Evolutionary conservation across 2,113 vertebrate genomes (phyloP), one percentile per base, ranked within the genome.

Genomic region (Pholis gunnellus): DNA sequence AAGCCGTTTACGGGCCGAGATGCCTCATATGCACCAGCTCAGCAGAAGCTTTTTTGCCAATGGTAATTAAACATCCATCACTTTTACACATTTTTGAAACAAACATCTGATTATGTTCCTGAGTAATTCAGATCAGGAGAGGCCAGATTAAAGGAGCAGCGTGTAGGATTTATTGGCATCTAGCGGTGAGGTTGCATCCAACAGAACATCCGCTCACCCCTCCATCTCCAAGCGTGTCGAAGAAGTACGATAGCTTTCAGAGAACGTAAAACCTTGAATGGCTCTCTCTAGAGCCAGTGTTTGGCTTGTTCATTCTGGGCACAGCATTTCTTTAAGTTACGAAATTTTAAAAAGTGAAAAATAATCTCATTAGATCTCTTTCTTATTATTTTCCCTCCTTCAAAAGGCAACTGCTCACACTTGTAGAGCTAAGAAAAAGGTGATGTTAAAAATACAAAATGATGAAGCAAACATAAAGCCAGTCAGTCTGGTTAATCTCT

Each of bases 41-140:
- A 81, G 88, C 87, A 87, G 56, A 85, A 69, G 77, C 65, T 48
- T 54, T 40, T 8, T 25, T 79, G 78, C 86, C 83, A 87, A 64
- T 34, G 14, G 79, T 77, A 87, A 91, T 92, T 91, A 92, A 91
- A 87, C 78, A 75, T 64, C 72, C 60, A 87, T 89, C 66, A 46
- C 68, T 86, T 86, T 78, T 88, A 81, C 83, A 83, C 76, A 82
- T 84, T 86, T 90, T 69, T 87, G 42, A 83, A 91, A 81, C 40
- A 86, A 50, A 87, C 74, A 67, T 85, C 68, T 75, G 79, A 89
- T 87, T 88, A 78, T 84, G 77, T 67, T 70, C 69, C 44, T 73
- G 8, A 87, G 79, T 84, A 77, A 84, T 89, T 89, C 76, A 78
- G 83, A 91, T 81, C 87, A 70, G 81, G 67, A 50, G 20, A 67